A percentile compares a stretch with the other conserved stretches of the same genome.
phyloP scores from a whole-genome alignment of 2,888 invertebrate genomes.

The Mythimna pallens region DNA sequence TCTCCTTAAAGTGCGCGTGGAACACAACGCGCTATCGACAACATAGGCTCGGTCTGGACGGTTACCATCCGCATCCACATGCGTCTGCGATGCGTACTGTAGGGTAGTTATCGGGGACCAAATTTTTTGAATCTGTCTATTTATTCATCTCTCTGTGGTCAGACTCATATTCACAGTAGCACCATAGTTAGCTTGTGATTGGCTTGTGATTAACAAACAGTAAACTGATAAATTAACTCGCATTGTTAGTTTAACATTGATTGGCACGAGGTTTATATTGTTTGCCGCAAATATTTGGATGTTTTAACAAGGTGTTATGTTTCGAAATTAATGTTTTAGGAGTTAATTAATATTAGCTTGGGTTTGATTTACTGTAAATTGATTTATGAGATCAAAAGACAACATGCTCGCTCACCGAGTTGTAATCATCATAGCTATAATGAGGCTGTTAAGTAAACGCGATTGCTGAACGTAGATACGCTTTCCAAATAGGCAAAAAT shows the following conservation, averaged over 20 bases:
- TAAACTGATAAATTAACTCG: constrained; percentile 32
- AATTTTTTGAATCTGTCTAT: not conserved
- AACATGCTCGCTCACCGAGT: not conserved
- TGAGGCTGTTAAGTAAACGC: not conserved
- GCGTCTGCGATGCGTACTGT: too few species aligned
- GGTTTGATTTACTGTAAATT: constrained; percentile 19
- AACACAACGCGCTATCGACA: too few species aligned
- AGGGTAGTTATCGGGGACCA: too few species aligned
- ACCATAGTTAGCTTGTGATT: not conserved
- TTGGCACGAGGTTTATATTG: constrained; percentile 36
- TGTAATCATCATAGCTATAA: not conserved
- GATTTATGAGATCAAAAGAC: constrained; percentile 20
- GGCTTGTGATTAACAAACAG: constrained; percentile 30
- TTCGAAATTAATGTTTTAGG: constrained; percentile 15
- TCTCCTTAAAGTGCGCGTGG: too few species aligned
- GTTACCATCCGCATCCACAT: too few species aligned
- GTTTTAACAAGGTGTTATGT: constrained; percentile 21
- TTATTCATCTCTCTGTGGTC: not conserved
- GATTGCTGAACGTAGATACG: too few species aligned
- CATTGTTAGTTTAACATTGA: constrained; percentile 50
- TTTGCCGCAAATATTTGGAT: constrained; percentile 35
- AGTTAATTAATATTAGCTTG: constrained; percentile 14
- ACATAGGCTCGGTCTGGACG: too few species aligned
- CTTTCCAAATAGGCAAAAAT: too few species aligned
- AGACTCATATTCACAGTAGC: constrained; percentile 7